A percentile compares a stretch with the other conserved stretches of the same genome.
These are phyloP conservation scores for Campoletis sonorensis DNA, from an alignment of 1,140 invertebrate species.

Conservation along the genomic window DNA sequence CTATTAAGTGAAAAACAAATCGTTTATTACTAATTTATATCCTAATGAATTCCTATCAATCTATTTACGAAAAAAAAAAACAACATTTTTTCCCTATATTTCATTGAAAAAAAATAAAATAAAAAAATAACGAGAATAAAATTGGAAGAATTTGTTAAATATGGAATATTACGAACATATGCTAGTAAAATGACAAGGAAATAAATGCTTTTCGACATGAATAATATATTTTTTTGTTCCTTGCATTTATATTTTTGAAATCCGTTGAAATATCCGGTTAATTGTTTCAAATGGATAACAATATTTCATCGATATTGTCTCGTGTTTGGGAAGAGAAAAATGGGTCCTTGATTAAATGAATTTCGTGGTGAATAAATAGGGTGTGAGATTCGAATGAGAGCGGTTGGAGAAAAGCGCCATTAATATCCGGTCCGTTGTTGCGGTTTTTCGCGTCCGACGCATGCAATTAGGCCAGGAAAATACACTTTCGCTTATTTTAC, in stretches of 20 bases:
- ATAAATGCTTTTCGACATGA: neutral
- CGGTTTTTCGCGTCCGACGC: neutral
- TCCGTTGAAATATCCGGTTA: neutral
- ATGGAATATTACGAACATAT: no score
- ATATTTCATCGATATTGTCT: neutral
- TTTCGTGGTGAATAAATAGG: neutral
- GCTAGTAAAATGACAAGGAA: no score
- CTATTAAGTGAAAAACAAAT: no score
- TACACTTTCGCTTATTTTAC: conserved; percentile 33
- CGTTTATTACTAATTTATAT: no score
- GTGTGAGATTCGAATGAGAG: neutral
- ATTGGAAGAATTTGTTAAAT: no score
- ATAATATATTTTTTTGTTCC: neutral
- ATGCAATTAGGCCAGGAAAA: conserved; percentile 24
- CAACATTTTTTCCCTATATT: no score
- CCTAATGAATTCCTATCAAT: no score
- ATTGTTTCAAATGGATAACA: neutral
- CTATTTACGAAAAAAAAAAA: no score
- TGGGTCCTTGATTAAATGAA: neutral
- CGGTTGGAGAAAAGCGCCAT: neutral
- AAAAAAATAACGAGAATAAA: no score
- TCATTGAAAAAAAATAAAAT: no score
- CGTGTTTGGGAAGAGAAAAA: neutral
- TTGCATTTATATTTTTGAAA: neutral
- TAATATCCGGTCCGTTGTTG: conserved; percentile 32